Base-by-base conservation (phyloP, 2,888 invertebrate genomes). In the Drosophila mimica region DNA sequence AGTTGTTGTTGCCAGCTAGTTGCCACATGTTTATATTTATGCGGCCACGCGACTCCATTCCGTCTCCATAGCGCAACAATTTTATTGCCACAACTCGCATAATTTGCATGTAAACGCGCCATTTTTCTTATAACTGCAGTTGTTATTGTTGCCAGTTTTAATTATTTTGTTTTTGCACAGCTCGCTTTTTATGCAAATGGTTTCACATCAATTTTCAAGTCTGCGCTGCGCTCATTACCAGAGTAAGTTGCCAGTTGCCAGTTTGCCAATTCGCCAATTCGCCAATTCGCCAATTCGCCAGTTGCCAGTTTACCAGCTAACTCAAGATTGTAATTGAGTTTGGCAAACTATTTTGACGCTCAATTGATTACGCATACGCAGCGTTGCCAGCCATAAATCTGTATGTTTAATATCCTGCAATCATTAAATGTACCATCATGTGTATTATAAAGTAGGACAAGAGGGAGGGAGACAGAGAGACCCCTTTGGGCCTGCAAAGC, bases 61-160 rank as follows among this genome's bases (percentile, higher is more conserved):
- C 62, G 69, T 72, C 62, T 59, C 31, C 31, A 59, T 17, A 38
- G 59, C 58, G 30, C 60, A 65, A 68, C 75, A 88, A 85, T 90
- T 84, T 90, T 84, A 85, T 85, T 79, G 86, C 88, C 88, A 69
- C 75, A 88, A 81, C 73, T 78, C 84, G 78, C 83, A 91, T 88
- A 90, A 89, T 89, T 89, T 89, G 90, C 91, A 91, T 91, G 91
- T 90, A 91, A 91, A 91, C 90, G 82, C 84, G 86, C 79, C 82
- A 89, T 88, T 91, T 91, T 88, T 91, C 88, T 80, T 90, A 62
- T 25, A 56, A 64, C 70, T 71, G 63, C 67, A 53, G 53, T 67
- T 71, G 81, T 62, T 25, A 17, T 31, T 43, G 20, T 43, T 56
- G n/a, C 62, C 57, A 81, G 33, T 52, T 84, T 85, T 85, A 85